A percentile compares a stretch with the other conserved stretches of the same genome.
Evolutionary conservation across 2,113 vertebrate genomes (phyloP).

Genomic region (Cephalopterus ornatus): DNA sequence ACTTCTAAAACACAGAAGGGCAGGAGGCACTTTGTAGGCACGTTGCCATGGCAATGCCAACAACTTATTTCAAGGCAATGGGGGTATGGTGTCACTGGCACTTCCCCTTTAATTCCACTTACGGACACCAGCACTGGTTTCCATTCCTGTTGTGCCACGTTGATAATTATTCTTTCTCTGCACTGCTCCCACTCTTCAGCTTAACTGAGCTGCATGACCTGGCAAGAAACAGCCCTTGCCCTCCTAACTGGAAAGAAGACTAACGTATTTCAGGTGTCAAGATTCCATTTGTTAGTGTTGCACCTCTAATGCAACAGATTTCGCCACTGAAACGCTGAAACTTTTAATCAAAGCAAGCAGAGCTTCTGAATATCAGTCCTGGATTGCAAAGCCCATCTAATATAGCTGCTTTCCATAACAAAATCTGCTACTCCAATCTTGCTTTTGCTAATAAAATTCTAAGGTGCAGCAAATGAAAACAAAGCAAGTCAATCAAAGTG

Average conservation of each 20-base stretch:
- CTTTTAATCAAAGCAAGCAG: not conserved
- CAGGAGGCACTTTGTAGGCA: too few relatives aligned
- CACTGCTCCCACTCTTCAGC: not conserved
- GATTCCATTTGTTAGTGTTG: not conserved
- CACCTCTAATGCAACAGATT: not conserved
- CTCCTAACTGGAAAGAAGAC: not conserved
- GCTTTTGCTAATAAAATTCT: not conserved
- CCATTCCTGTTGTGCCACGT: not conserved
- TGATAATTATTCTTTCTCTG: not conserved
- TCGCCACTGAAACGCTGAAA: not conserved
- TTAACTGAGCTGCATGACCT: not conserved
- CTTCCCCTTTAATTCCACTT: not conserved
- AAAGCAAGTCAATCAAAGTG: conserved; percentile 18
- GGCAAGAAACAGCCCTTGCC: not conserved
- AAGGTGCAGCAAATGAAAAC: not conserved
- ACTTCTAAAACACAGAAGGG: rapidly evolving
- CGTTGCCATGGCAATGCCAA: not conserved
- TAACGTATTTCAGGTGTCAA: not conserved
- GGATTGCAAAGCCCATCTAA: not conserved
- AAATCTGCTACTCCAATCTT: not conserved
- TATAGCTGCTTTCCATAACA: not conserved
- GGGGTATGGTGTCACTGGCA: not conserved
- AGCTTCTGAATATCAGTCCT: not conserved
- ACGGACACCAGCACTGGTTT: not conserved
- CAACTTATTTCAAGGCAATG: not conserved